These are phyloP conservation scores for Loxodonta africana DNA, from an alignment of 2,113 vertebrate genomes.

Conservation along the genomic window DNA sequence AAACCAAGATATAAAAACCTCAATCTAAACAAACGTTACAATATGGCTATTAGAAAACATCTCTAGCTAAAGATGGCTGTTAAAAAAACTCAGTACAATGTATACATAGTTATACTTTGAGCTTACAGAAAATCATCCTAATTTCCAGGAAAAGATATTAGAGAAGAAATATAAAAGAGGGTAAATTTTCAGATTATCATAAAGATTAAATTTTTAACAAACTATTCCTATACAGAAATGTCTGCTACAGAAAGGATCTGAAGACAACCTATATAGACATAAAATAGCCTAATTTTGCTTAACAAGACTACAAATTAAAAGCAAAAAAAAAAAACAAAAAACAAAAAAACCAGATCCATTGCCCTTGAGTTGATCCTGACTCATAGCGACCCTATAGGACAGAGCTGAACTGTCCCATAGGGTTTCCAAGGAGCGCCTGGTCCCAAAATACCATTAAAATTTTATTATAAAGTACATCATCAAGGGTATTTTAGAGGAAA, in stretches of 20 bases:
- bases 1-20: slow-evolving; percentile 30
- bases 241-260: not conserved
- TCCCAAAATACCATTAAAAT: not conserved
- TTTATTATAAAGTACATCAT: slow-evolving; percentile 17
- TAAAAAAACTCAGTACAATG: not conserved
- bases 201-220: not conserved
- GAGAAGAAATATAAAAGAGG: slow-evolving; percentile 11
- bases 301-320: not conserved
- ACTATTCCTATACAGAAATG: slow-evolving; percentile 28
- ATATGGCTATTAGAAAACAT: slow-evolving; percentile 1
- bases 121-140: slow-evolving; percentile 23
- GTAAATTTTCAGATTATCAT: not conserved
- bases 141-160: slow-evolving; percentile 46
- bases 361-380: too few species aligned
- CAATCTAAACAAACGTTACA: slow-evolving; percentile 30
- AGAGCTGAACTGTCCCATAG: too few species aligned
- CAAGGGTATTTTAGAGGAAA: slow-evolving; percentile 49
- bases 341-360: too few species aligned
- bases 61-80: not conserved
- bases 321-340: too few species aligned
- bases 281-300: not conserved
- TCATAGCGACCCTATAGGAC: too few species aligned
- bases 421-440: not conserved
- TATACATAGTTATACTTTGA: not conserved
- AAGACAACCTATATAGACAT: not conserved